Evolutionary conservation across 2,797 vertebrate genomes (phyloP), one percentile per base, ranked within the genome.

Genomic region (Chromis chromis): DNA sequence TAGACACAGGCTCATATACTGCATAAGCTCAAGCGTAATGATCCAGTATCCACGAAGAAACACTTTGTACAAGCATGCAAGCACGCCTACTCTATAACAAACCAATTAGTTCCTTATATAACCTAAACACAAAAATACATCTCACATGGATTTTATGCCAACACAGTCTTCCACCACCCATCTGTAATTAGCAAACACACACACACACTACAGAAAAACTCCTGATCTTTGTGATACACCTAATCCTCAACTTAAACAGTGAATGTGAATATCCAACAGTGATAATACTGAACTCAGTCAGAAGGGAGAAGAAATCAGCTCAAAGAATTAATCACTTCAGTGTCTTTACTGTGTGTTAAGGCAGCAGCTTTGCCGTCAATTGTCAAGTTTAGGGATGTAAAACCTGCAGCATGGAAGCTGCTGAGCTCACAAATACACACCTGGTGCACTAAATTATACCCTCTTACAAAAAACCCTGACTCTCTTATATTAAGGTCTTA

Each of bases 41-140:
- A 86, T 81, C 73, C 73, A 7, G 58, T 28, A 54, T 62, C 50
- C 57, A n/a, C 39, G 27, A 77, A 39, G 52, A 86, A 70, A 71
- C 53, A 86, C 74, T 76, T 77, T 86, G 76, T 70, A 68, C 67
- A 22, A 28, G 70, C 78, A 54, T 42, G 46, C 78, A 63, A 6
- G 33, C 63, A 76, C 81, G 14, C 78, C 77, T 28, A 58, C 66
- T 62, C 74, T 14, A 19, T 33, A 79, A 79, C 82, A 78, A 83
- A 87, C 78, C 77, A 85, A 88, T 89, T 88, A 74, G 70, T 52
- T 81, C 48, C 55, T 83, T 75, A 81, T 76, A 70, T 82, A 89
- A 80, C 75, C 69, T 60, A 22, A 71, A 81, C 62, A 74, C 66
- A 80, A 76, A 78, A 75, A 66, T 65, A 53, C 74, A 74, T 64